These are phyloP conservation scores for Tholera decimalis DNA, from an alignment of 2,888 invertebrate species.

Conservation along the genomic window DNA sequence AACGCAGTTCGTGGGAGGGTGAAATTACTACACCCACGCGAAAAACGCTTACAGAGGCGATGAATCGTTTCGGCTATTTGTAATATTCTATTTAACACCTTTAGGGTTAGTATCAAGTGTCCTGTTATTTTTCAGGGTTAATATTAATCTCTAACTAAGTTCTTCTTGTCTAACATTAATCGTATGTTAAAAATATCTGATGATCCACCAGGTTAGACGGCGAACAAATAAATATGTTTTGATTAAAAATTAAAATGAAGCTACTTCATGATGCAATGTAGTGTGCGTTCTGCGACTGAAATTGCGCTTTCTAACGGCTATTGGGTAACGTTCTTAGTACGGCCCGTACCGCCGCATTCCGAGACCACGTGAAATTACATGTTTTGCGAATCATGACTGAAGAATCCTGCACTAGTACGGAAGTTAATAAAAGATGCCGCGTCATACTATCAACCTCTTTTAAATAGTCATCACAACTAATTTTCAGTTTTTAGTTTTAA, in stretches of 20 bases:
- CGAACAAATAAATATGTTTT: conserved; percentile 9
- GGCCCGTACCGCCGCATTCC: conserved; percentile 74
- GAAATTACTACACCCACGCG: conserved; percentile 73
- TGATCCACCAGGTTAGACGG: neutral
- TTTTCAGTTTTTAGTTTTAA: conserved; percentile 16
- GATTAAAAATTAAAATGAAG: conserved; percentile 52
- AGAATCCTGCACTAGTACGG: conserved; percentile 9
- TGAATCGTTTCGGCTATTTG: conserved; percentile 68
- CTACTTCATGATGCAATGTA: conserved; percentile 78
- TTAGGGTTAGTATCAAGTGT: conserved; percentile 27
- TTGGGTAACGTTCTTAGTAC: conserved; percentile 81
- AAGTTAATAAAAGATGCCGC: conserved; percentile 33
- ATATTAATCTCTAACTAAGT: neutral
- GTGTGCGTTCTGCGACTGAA: conserved; percentile 79
- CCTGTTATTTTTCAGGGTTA: conserved; percentile 9
- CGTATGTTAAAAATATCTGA: neutral
- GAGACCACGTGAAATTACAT: conserved; percentile 67
- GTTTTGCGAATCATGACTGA: conserved; percentile 59
- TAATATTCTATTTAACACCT: conserved; percentile 31
- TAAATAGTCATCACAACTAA: conserved; percentile 17
- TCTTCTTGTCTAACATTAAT: neutral
- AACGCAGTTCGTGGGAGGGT: conserved; percentile 68
- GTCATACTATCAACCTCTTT: conserved; percentile 36
- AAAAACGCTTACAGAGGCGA: conserved; percentile 68
- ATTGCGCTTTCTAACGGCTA: conserved; percentile 84